phyloP scores from a whole-genome alignment of 2,888 invertebrate species.

The Tipula unca region DNA sequence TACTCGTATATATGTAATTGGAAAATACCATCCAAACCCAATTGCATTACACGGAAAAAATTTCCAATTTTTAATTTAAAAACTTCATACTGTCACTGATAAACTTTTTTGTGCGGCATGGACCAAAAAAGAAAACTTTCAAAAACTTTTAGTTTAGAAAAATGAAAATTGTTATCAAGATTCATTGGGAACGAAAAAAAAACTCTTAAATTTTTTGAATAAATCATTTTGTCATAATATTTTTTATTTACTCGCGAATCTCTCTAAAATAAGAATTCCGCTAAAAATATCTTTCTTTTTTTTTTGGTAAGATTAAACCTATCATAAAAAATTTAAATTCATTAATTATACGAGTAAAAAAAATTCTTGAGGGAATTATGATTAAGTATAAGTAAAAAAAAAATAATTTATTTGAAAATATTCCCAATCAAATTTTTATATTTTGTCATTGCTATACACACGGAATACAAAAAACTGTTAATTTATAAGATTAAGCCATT shows the following conservation, averaged over 20 bases:
- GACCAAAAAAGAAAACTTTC: background rate
- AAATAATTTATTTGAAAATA: background rate
- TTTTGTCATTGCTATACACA: background rate
- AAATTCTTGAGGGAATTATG: background rate
- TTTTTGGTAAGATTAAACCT: slow-evolving; percentile 2
- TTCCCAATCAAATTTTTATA: background rate
- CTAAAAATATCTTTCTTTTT: background rate
- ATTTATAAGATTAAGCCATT: background rate
- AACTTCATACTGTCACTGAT: background rate
- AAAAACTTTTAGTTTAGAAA: slow-evolving; percentile 14
- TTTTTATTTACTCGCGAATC: background rate
- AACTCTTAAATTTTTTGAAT: background rate
- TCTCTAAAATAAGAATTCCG: background rate
- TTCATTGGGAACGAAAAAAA: background rate
- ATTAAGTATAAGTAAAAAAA: background rate
- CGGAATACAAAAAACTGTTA: background rate
- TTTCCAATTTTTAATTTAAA: background rate
- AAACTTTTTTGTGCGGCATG: background rate
- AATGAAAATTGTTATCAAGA: slow-evolving; percentile 8
- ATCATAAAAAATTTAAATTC: background rate
- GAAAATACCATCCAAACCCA: background rate
- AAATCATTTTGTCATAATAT: slow-evolving; percentile 2
- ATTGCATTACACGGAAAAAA: background rate
- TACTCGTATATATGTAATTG: too few relatives aligned
- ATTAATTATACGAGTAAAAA: background rate